These are phyloP conservation scores for Siderastrea siderea DNA, from an alignment of 92 coral and sea anemone genomes.

Conservation along the genomic window DNA sequence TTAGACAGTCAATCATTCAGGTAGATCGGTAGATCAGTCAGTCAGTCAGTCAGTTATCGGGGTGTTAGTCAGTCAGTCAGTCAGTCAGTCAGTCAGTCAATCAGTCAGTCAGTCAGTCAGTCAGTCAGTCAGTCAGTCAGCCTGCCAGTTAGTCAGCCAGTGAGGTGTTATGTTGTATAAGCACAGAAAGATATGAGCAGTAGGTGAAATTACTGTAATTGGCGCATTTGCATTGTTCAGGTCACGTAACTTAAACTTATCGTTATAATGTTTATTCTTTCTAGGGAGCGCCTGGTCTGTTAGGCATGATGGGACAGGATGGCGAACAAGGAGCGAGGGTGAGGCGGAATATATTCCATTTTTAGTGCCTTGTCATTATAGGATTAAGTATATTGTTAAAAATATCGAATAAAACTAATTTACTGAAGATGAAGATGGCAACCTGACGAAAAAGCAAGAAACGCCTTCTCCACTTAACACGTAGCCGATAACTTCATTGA, in stretches of 20 bases:
- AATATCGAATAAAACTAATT: too few relatives aligned
- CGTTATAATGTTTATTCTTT: neutral
- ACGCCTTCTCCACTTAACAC: too few relatives aligned
- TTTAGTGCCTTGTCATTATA: too few relatives aligned
- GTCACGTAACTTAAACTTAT: neutral
- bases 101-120: neutral
- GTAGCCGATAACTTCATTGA: too few relatives aligned
- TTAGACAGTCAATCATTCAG: neutral
- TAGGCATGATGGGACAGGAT: constrained; percentile 51
- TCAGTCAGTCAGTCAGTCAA: neutral
- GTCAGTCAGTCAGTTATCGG: neutral
- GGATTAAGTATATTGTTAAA: too few relatives aligned
- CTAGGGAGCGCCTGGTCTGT: constrained; percentile 59
- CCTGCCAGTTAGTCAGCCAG: neutral
- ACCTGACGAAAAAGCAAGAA: too few relatives aligned
- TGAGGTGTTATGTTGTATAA: neutral
- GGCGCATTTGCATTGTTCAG: neutral
- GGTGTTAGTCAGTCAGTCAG: neutral
- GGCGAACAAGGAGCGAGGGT: constrained; percentile 73
- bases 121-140: neutral
- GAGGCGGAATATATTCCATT: neutral
- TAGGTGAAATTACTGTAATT: neutral
- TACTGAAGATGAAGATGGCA: too few relatives aligned
- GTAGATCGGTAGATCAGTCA: neutral
- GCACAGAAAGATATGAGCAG: too few relatives aligned